Conservation (phyloP, 2,113 vertebrate species). For the Lathamus discolor region DNA sequence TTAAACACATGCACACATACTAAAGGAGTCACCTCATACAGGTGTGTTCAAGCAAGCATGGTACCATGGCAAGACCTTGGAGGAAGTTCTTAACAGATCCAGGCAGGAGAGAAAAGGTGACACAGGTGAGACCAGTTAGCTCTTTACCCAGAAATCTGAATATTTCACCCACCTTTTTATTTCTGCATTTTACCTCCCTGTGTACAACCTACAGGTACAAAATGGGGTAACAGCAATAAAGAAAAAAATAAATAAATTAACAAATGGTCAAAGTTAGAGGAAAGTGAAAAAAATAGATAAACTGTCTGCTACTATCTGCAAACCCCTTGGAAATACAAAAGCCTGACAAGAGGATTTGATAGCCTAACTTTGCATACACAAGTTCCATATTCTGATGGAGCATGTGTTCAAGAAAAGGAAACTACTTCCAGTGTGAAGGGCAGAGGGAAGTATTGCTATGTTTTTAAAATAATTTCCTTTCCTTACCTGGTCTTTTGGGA, state of each 20-base stretch:
- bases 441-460: neutral
- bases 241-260: neutral
- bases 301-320: neutral
- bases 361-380: neutral
- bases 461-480: neutral
- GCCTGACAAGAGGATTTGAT: neutral
- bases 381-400: neutral
- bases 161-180: neutral
- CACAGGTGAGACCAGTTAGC: neutral
- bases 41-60: neutral
- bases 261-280: neutral
- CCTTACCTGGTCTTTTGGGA: neutral
- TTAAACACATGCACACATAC: neutral
- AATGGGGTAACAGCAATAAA: neutral
- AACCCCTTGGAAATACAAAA: neutral
- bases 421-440: neutral
- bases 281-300: neutral
- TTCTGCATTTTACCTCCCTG: neutral
- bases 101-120: slow-evolving; percentile 20
- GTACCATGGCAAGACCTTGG: neutral
- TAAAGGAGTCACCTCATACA: neutral
- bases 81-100: slow-evolving; percentile 23
- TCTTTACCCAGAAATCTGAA: neutral
- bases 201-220: neutral
- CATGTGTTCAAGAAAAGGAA: neutral